Evolutionary conservation across 2,888 invertebrate species (phyloP).

Genomic region (Chaitophorus viminalis): DNA sequence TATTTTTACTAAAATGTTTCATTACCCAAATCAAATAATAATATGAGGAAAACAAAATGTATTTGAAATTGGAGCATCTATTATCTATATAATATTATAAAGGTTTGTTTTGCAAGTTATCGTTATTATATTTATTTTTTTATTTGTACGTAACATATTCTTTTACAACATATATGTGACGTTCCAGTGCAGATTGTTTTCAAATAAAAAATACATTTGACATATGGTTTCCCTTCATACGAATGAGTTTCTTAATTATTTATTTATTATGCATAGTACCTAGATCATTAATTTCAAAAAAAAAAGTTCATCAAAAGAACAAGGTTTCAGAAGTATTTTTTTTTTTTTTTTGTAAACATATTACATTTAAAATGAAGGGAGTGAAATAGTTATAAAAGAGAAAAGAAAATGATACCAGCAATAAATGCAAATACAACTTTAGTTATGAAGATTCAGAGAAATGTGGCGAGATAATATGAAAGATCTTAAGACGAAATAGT

Average conservation of each 20-base stretch:
- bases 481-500: not conserved
- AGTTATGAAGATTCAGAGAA: not conserved
- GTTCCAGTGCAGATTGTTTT: too few species aligned
- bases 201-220: not conserved
- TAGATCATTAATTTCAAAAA: not conserved
- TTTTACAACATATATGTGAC: too few species aligned
- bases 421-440: conserved; percentile 20
- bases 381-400: not conserved
- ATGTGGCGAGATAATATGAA: not conserved
- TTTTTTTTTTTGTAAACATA: not conserved
- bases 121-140: too few species aligned
- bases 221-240: not conserved
- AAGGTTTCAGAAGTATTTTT: not conserved
- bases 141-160: too few species aligned
- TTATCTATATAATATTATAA: too few species aligned
- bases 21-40: not conserved
- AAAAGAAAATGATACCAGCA: not conserved
- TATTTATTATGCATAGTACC: too few species aligned
- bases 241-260: not conserved
- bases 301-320: not conserved
- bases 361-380: not conserved
- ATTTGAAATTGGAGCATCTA: not conserved
- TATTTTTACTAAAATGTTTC: too few species aligned
- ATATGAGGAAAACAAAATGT: not conserved
- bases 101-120: too few species aligned